Evolutionary conservation across 2,797 vertebrate species (phyloP).

Genomic region (Antennarius maculatus): DNA sequence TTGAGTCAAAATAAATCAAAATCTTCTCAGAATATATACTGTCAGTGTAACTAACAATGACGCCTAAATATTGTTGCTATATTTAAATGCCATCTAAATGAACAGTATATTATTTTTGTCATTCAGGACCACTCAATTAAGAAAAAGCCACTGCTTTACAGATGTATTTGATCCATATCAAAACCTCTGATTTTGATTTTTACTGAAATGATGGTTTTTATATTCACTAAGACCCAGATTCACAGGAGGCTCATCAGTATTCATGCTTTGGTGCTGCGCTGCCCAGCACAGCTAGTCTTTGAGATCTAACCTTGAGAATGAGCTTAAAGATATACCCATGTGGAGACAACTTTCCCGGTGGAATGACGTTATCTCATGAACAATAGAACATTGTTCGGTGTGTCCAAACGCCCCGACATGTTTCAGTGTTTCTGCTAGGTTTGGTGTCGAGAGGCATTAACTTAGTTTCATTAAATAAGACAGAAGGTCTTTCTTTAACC

Average conservation of each 20-base stretch:
- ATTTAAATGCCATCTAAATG: background rate
- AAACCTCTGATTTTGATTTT: conserved; percentile 7
- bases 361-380: conserved; percentile 1
- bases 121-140: too few relatives aligned
- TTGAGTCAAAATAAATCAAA: too few relatives aligned
- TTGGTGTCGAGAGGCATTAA: conserved; percentile 3
- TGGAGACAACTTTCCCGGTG: conserved; percentile 11
- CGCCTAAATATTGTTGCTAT: background rate
- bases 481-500: background rate
- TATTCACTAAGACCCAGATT: background rate
- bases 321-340: conserved; percentile 16
- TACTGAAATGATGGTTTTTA: background rate
- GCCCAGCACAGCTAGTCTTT: conserved; percentile 27
- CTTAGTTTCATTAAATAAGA: background rate
- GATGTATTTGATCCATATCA: background rate
- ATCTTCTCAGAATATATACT: background rate
- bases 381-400: background rate
- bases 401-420: background rate
- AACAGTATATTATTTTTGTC: background rate
- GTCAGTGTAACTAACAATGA: background rate
- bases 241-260: conserved; percentile 36
- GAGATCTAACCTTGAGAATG: conserved; percentile 47
- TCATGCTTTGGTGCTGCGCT: conserved; percentile 31
- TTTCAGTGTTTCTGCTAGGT: conserved; percentile 12
- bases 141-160: background rate